These are phyloP conservation scores for Drosophila pectinifera DNA, from an alignment of 1,140 invertebrate species.

Conservation along the genomic window DNA sequence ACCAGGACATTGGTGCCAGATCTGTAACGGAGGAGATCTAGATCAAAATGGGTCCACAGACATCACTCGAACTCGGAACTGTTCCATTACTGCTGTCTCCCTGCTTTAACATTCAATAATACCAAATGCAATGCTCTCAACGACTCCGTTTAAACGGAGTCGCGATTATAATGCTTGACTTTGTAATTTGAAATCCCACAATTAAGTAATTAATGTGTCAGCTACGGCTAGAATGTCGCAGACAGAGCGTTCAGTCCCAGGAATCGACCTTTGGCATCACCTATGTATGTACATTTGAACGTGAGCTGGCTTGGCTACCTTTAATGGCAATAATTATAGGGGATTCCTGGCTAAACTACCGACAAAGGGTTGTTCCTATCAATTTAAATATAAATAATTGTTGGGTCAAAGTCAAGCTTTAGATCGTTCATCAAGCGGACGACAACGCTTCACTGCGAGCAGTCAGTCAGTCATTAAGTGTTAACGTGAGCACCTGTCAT, in stretches of 20 bases:
- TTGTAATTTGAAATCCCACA: background rate
- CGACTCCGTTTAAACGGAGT: background rate
- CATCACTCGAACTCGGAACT: too few relatives aligned
- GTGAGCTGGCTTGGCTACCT: too few relatives aligned
- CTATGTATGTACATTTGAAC: background rate
- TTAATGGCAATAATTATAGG: background rate
- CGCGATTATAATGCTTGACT: background rate
- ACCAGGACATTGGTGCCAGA: slow-evolving; percentile 98
- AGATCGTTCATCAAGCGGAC: background rate
- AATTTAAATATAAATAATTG: background rate
- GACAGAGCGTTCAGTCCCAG: background rate
- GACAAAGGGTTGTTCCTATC: background rate
- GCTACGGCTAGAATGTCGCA: background rate
- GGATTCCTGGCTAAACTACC: background rate
- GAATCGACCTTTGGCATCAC: background rate
- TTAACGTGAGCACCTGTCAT: background rate
- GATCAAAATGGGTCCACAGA: too few relatives aligned
- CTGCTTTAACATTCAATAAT: background rate
- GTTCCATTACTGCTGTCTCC: too few relatives aligned
- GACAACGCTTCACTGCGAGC: background rate
- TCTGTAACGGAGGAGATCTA: slow-evolving; percentile 55
- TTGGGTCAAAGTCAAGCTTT: background rate
- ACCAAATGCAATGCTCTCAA: background rate
- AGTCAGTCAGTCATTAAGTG: background rate
- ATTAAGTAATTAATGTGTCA: background rate